Evolutionary conservation across 2,113 vertebrate species (phyloP).

Genomic region (Petrocephalus zakoni): DNA sequence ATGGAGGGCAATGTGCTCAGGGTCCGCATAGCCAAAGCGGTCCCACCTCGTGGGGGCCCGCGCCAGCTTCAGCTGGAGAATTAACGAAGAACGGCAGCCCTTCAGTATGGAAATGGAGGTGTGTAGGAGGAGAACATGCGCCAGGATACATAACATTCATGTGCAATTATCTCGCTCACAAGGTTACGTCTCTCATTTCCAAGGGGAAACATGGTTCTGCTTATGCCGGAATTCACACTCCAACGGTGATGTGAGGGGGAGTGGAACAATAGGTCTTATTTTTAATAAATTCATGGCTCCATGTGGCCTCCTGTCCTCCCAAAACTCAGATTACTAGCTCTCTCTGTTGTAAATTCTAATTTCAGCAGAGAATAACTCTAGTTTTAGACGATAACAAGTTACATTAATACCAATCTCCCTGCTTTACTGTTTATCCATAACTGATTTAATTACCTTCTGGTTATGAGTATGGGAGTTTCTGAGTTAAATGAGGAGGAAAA

Average conservation of each 20-base stretch:
- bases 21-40: background rate
- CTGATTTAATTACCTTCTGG: no score
- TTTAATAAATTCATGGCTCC: conserved; percentile 12
- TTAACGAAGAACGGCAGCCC: background rate
- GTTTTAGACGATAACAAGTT: background rate
- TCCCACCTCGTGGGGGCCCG: background rate
- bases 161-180: conserved; percentile 4
- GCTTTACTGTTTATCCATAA: background rate
- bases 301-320: background rate
- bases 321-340: background rate
- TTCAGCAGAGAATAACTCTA: background rate
- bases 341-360: background rate
- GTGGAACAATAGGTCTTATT: background rate
- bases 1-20: background rate
- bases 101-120: conserved; percentile 7
- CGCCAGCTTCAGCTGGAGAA: background rate
- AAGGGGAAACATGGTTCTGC: conserved; percentile 5
- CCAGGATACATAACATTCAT: conserved; percentile 8
- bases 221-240: background rate
- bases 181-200: conserved; percentile 12
- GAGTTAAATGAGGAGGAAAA: no score
- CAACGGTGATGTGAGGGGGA: conserved; percentile 1
- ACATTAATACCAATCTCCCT: background rate
- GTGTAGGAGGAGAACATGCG: background rate
- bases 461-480: background rate